phyloP scores from a whole-genome alignment of 2,797 vertebrate species.

The Sebastes nivosus region DNA sequence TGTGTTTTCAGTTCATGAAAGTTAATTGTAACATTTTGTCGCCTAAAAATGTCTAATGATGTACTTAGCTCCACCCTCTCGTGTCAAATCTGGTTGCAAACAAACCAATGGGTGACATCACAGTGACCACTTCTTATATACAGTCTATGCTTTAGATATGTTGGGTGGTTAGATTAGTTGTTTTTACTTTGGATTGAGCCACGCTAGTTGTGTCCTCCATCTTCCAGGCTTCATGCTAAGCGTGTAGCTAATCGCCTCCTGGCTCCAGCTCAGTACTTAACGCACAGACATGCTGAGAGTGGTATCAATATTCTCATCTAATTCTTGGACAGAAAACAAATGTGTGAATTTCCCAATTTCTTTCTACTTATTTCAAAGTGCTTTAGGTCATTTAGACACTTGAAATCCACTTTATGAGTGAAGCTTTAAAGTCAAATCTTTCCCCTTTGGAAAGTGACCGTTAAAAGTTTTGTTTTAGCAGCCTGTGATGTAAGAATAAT shows the following conservation, averaged over 20 bases:
- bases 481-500: neutral
- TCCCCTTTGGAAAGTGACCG: neutral
- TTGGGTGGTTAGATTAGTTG: neutral
- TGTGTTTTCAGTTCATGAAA: too few species aligned
- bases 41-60: neutral
- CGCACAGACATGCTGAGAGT: neutral
- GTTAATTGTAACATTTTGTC: neutral
- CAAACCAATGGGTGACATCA: neutral
- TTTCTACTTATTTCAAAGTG: neutral
- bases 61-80: neutral
- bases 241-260: neutral
- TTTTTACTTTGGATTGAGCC: neutral
- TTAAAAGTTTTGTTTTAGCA: neutral
- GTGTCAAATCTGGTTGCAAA: neutral
- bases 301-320: neutral
- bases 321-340: neutral
- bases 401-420: too few species aligned
- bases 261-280: neutral
- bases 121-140: neutral
- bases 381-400: too few species aligned
- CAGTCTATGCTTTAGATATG: neutral
- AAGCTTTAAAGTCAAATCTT: neutral
- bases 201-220: neutral
- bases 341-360: too few species aligned
- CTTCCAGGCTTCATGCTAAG: neutral